These are phyloP conservation scores for Heliothis peltigera DNA, from an alignment of 2,888 invertebrate genomes.

Conservation along the genomic window DNA sequence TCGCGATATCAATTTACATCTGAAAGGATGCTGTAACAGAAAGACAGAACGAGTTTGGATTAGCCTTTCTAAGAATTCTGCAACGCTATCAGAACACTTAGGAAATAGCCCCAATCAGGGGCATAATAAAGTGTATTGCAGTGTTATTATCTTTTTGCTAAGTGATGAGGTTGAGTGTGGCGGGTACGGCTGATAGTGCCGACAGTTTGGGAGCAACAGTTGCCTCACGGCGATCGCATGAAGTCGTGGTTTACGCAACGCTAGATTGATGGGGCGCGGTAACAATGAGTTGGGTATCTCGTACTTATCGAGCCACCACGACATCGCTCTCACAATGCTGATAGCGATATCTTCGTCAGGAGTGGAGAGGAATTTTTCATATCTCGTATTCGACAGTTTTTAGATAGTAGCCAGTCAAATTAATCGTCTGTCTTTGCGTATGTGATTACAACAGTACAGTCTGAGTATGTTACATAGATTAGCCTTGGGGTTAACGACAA, in stretches of 20 bases:
- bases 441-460: too few relatives aligned
- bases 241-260: slow-evolving; percentile 66
- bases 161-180: slow-evolving; percentile 57
- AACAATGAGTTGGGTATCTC: slow-evolving; percentile 59
- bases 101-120: slow-evolving; percentile 50
- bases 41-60: slow-evolving; percentile 11
- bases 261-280: slow-evolving; percentile 66
- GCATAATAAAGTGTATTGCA: slow-evolving; percentile 52
- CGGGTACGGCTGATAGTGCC: slow-evolving; percentile 39
- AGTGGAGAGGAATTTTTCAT: slow-evolving; percentile 17
- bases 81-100: slow-evolving; percentile 39
- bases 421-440: neutral
- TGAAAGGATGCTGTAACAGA: slow-evolving; percentile 38
- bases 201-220: slow-evolving; percentile 57
- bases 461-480: too few relatives aligned
- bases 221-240: slow-evolving; percentile 61
- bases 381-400: slow-evolving; percentile 1
- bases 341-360: slow-evolving; percentile 35
- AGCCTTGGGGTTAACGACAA: too few relatives aligned
- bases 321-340: slow-evolving; percentile 45
- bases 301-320: slow-evolving; percentile 47
- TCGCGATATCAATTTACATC: neutral
- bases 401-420: neutral
- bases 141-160: slow-evolving; percentile 58
- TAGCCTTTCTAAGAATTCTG: slow-evolving; percentile 29